Evolutionary conservation across 2,113 vertebrate species (phyloP).

Genomic region (Ginglymostoma cirratum): DNA sequence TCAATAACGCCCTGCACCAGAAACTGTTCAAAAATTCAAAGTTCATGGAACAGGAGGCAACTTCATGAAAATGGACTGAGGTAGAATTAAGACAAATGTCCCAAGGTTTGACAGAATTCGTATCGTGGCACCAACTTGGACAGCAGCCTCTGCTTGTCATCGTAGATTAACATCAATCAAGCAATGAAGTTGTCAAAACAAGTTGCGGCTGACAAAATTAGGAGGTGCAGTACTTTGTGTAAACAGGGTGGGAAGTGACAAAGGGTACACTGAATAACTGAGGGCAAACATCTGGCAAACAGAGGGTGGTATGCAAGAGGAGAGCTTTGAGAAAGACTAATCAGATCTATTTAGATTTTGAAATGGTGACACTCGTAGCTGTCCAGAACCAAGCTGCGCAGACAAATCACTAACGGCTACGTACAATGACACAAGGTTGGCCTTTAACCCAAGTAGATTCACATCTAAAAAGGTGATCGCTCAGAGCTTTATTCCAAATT

Average conservation of each 20-base stretch:
- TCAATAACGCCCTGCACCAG: too few relatives aligned
- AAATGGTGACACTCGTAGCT: background rate
- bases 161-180: too few relatives aligned
- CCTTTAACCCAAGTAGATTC: too few relatives aligned
- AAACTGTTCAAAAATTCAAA: too few relatives aligned
- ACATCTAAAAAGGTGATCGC: background rate
- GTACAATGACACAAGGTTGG: too few relatives aligned
- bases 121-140: background rate
- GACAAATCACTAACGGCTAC: background rate
- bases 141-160: too few relatives aligned
- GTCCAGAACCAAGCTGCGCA: background rate
- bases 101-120: background rate
- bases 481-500: background rate
- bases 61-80: too few relatives aligned
- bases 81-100: background rate
- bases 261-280: background rate
- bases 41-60: too few relatives aligned
- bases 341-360: background rate
- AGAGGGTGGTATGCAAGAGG: background rate
- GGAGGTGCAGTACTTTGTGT: too few relatives aligned
- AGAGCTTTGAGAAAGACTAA: background rate
- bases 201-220: too few relatives aligned
- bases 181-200: too few relatives aligned
- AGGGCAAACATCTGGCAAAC: background rate
- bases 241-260: too few relatives aligned